Evolutionary conservation across 2,888 invertebrate genomes (phyloP), one percentile per base, ranked within the genome.

Genomic region (Bibio marci): DNA sequence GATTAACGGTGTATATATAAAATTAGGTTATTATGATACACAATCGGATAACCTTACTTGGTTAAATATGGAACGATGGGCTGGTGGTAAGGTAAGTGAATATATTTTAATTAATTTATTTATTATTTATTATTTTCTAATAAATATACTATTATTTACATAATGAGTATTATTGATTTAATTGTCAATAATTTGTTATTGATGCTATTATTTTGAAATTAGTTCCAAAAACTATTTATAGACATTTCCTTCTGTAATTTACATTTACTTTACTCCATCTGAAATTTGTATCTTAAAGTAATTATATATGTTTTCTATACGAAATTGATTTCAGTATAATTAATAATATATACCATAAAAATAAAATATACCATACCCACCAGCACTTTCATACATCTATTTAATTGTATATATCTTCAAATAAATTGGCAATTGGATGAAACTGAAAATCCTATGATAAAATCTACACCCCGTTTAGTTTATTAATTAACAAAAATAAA

Each of bases 21-120:
- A 87, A 53, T 69, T 97, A 39, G 98, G 95, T 13, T 94, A 88
- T 62, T 97, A 94, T 60, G 95, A 98, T 60, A 90, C 88, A 8
- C 88, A 88, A 54, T 80, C 82, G 35, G 91, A 95, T 62, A 91
- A 94, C 64, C 71, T 98, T 33, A 90, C 91, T 7, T 97, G 95
- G 94, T 70, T 80, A 44, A 81, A 85, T 53, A 72, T 75, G 53
- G 91, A 94, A 60, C 74, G 79, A 53, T 97, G 94, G 94, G 80
- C 77, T 54, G 90, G 87, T 77, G 67, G 54, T 42, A 63, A 62
- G 56, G 63, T 63, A 50, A 58, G 50, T 43, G 27, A 35, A 17
- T 28, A n/a, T 15, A 15, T n/a, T n/a, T 26, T 22, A 15, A 27
- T n/a, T n/a, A n/a, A 25, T 27, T 27, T 35, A 12, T 11, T 15